phyloP scores from a whole-genome alignment of 2,113 vertebrate species.

The Nycticebus coucang region DNA sequence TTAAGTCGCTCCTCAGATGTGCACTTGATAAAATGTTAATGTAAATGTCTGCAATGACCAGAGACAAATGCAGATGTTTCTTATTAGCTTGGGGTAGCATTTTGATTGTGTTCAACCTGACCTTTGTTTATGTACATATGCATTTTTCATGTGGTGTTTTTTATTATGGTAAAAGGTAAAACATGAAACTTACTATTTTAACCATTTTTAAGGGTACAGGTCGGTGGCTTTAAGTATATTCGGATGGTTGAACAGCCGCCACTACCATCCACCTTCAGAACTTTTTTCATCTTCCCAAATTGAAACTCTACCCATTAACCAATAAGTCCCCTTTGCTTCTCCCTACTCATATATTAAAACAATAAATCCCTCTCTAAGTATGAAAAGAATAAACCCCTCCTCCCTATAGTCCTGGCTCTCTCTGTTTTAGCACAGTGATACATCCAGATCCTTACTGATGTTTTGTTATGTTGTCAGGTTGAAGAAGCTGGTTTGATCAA shows the following conservation, averaged over 20 bases:
- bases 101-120: background rate
- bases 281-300: background rate
- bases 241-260: background rate
- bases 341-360: background rate
- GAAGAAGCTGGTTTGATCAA: slow-evolving; percentile 92
- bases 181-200: background rate
- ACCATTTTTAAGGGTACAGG: background rate
- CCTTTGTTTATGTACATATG: background rate
- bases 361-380: background rate
- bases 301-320: background rate
- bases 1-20: background rate
- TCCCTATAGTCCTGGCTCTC: fast-evolving
- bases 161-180: background rate
- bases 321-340: background rate
- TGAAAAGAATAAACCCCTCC: background rate
- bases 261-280: background rate
- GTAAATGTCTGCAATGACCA: background rate
- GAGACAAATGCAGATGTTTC: background rate
- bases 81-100: background rate
- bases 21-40: background rate
- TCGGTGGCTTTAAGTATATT: background rate
- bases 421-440: background rate
- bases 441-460: background rate
- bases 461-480: slow-evolving; percentile 86
- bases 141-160: background rate